Conservation (phyloP, 2,113 vertebrate genomes). For the Todiramphus saurophagus region DNA sequence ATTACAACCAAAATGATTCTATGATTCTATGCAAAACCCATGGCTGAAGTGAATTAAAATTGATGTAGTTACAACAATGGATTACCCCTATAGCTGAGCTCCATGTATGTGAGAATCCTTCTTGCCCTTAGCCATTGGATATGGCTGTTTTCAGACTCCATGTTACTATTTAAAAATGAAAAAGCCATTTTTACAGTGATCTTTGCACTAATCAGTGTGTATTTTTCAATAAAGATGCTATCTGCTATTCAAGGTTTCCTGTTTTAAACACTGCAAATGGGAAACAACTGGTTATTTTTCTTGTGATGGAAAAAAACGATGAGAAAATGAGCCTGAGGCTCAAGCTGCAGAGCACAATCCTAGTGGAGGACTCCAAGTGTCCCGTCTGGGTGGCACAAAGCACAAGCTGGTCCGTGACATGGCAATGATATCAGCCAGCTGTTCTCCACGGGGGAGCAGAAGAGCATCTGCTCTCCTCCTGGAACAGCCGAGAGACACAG, state of each 20-base stretch:
- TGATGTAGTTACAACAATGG: background rate
- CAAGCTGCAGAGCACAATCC: background rate
- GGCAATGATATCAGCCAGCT: background rate
- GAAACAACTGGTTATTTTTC: background rate
- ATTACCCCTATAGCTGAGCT: background rate
- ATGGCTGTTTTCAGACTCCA: background rate
- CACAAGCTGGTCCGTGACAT: fast-evolving
- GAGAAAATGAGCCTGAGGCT: background rate
- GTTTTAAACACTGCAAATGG: background rate
- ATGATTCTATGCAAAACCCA: background rate
- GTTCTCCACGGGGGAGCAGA: background rate
- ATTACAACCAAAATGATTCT: background rate
- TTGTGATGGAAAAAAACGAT: background rate
- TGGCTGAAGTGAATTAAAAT: background rate
- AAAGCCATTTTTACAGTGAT: background rate
- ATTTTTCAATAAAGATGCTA: background rate
- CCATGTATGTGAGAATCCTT: fast-evolving
- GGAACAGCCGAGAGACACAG: background rate
- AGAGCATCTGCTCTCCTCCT: constrained; percentile 18
- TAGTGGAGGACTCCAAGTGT: background rate
- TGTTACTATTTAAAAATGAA: background rate
- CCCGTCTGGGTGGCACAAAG: fast-evolving
- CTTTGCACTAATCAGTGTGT: background rate
- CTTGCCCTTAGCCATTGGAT: background rate
- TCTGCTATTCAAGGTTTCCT: background rate